Evolutionary conservation across 2,888 invertebrate species (phyloP).

Genomic region (Nezara viridula): DNA sequence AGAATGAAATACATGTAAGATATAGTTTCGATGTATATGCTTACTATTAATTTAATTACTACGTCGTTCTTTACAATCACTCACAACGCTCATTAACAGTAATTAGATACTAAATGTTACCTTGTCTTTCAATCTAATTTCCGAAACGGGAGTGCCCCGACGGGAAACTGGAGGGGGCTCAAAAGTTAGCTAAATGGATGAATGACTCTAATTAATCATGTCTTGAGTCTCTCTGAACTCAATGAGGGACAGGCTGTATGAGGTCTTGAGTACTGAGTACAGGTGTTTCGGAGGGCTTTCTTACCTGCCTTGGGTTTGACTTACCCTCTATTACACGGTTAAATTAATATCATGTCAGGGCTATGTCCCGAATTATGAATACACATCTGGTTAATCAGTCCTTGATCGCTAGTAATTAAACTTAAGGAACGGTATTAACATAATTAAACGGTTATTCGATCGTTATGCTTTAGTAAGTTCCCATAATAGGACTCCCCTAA

Average conservation of each 20-base stretch:
- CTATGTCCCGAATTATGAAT: not conserved
- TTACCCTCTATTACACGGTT: not conserved
- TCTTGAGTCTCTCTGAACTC: not conserved
- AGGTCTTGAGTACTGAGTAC: not conserved
- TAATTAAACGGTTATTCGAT: not conserved
- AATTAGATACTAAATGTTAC: not conserved
- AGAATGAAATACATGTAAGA: too few species aligned
- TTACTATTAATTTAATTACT: not conserved
- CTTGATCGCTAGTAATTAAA: not conserved
- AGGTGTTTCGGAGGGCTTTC: not conserved
- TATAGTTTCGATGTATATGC: too few species aligned
- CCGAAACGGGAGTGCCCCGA: not conserved
- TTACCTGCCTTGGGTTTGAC: not conserved
- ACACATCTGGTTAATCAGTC: not conserved
- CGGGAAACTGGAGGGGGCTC: not conserved
- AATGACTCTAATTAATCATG: conserved; percentile 17
- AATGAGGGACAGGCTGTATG: not conserved
- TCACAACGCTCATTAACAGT: not conserved
- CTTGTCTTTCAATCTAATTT: not conserved
- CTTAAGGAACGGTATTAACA: not conserved
- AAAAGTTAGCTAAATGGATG: conserved; percentile 30
- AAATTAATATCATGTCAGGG: not conserved
- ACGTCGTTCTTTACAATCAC: not conserved
- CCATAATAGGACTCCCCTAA: too few species aligned
- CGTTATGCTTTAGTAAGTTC: too few species aligned